Evolutionary conservation across 2,113 vertebrate genomes (phyloP), one percentile per base, ranked within the genome.

Genomic region (Ramphastos sulfuratus): DNA sequence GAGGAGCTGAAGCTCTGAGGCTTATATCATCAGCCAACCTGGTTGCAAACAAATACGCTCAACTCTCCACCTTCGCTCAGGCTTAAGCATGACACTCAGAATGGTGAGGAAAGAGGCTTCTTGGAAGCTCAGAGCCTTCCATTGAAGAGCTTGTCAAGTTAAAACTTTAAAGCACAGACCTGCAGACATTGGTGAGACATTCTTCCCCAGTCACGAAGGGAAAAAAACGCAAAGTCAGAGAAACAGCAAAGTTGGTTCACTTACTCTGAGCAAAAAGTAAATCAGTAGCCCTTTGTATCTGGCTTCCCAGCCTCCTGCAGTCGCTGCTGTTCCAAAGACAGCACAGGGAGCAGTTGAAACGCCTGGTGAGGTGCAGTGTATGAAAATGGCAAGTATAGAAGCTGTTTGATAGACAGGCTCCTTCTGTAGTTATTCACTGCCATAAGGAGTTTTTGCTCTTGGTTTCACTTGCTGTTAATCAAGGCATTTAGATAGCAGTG

Each of bases 381-480:
- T 78, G 82, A 89, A 94, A 94, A 59, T 31, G 21, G 54, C 56
- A 67, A 72, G 65, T 46, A 72, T 50, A 50, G 84, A 94, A 92
- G 83, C 77, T 52, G 60, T 82, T 93, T 91, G 84, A 95, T 37
- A 76, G 87, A 80, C 70, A 94, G 72, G 56, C 48, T 93, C 16
- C 35, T 24, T 92, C 44, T 44, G 61, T n/a, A 79, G 28, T 74
- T 91, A 72, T 10, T 50, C 42, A n/a, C 87, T 87, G 77, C 81
- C 85, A 95, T 80, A 42, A 35, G 46, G 25, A 50, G 13, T 30
- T 72, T 69, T 92, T 95, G 61, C 95, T 96, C 91, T 93, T 94
- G 89, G 86, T 96, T 96, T 96, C 95, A 94, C 60, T 60, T 97
- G 89, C 23, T 60, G 66, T 87, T 96, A 81, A 94, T 93, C 96